Conservation (phyloP, 2,888 invertebrate species). For the Dichetophora obliterata region DNA sequence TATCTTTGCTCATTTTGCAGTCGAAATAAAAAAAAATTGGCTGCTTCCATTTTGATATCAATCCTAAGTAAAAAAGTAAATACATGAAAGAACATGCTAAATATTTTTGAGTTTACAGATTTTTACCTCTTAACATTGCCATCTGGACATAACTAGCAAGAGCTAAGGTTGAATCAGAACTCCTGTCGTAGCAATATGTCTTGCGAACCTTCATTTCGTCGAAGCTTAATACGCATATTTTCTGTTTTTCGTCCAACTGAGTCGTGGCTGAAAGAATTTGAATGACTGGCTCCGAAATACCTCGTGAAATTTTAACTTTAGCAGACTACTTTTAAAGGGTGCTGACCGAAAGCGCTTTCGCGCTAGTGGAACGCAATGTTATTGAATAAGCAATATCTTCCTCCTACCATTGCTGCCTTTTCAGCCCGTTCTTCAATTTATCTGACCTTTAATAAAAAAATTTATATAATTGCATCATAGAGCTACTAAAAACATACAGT, state of each 20-base stretch:
- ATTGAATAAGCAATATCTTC: background rate
- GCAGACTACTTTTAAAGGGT: background rate
- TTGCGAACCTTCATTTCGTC: constrained; percentile 24
- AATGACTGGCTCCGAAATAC: background rate
- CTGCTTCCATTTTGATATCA: no score
- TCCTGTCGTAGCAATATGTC: constrained; percentile 11
- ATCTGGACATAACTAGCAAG: constrained; percentile 31
- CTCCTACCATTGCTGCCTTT: no score
- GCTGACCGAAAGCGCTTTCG: background rate
- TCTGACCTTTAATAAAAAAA: no score
- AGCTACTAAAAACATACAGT: no score
- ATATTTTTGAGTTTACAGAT: no score
- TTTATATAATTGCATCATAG: no score
- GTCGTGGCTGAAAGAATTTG: background rate
- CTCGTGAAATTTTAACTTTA: no score
- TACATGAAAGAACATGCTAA: no score
- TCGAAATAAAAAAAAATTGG: no score
- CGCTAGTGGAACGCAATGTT: background rate
- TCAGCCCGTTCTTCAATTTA: no score
- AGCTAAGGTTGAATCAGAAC: constrained; percentile 13
- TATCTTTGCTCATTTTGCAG: no score
- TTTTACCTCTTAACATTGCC: constrained; percentile 12
- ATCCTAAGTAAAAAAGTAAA: no score
- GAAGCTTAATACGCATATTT: background rate
- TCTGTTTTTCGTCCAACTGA: background rate